A percentile compares a stretch with the other conserved stretches of the same genome.
Evolutionary conservation across 2,888 invertebrate genomes (phyloP).

Genomic region (Lysandra coridon): DNA sequence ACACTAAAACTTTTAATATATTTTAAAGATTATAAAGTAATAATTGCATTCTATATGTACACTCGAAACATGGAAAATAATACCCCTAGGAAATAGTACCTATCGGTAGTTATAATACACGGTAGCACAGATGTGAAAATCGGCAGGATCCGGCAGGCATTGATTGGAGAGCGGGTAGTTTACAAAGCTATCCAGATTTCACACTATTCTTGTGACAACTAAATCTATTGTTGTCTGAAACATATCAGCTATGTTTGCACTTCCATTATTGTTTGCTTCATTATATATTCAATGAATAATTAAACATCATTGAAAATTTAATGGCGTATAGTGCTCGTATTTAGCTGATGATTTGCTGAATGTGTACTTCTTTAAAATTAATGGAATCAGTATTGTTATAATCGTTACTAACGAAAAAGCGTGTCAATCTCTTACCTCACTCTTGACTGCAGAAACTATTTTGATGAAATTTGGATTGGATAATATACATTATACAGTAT

Average conservation of each 20-base stretch:
- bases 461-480: too few species aligned
- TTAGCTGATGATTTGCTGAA: background rate
- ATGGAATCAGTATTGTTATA: background rate
- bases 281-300: conserved; percentile 7
- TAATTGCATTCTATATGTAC: background rate
- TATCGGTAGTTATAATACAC: background rate
- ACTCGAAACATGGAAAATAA: background rate
- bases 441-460: too few species aligned
- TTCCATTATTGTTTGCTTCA: conserved; percentile 12
- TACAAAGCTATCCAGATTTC: conserved; percentile 66
- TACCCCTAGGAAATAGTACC: background rate
- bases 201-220: conserved; percentile 53
- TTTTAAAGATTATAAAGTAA: background rate
- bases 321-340: background rate
- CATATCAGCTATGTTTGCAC: conserved; percentile 33
- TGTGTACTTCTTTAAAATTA: background rate
- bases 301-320: conserved; percentile 5
- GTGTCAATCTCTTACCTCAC: too few species aligned
- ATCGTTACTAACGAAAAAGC: background rate
- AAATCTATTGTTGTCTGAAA: conserved; percentile 47
- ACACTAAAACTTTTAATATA: too few species aligned
- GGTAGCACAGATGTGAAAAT: background rate
- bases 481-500: too few species aligned
- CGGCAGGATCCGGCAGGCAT: conserved; percentile 36
- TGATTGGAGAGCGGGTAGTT: conserved; percentile 48